Evolutionary conservation across 2,113 vertebrate species (phyloP).

Genomic region (Xiphophorus maculatus): DNA sequence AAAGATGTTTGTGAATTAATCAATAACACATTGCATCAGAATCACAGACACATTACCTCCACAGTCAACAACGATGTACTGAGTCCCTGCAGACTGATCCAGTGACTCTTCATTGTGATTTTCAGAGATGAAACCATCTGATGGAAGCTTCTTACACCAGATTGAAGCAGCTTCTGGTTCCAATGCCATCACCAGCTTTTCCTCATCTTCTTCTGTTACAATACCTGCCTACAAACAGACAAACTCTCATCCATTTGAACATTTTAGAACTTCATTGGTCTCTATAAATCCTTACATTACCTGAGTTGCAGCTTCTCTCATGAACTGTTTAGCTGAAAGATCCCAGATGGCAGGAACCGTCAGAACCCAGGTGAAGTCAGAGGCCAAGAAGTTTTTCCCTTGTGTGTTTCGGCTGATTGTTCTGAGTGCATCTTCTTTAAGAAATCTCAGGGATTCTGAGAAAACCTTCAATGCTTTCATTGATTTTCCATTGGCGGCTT

Average conservation of each 20-base stretch:
- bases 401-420: rapidly evolving
- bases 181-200: constrained; percentile 26
- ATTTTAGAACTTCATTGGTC: not conserved
- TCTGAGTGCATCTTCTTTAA: constrained; percentile 45
- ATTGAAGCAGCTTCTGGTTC: no score
- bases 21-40: no score
- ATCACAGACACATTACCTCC: not conserved
- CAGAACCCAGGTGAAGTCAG: constrained; percentile 54
- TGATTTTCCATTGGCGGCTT: not conserved
- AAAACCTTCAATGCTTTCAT: not conserved
- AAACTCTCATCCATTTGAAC: not conserved
- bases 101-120: not conserved
- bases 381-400: rapidly evolving
- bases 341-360: not conserved
- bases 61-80: not conserved
- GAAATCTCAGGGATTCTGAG: constrained; percentile 12
- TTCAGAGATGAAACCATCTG: constrained; percentile 27
- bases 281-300: not conserved
- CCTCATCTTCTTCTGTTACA: not conserved
- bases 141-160: no score
- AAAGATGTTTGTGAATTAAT: no score
- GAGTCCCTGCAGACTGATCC: not conserved
- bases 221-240: not conserved
- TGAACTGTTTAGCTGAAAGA: not conserved
- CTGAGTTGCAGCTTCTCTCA: not conserved